A percentile compares a stretch with the other conserved stretches of the same genome.
Evolutionary conservation across 2,888 invertebrate species (phyloP).

Genomic region (Belgica antarctica): DNA sequence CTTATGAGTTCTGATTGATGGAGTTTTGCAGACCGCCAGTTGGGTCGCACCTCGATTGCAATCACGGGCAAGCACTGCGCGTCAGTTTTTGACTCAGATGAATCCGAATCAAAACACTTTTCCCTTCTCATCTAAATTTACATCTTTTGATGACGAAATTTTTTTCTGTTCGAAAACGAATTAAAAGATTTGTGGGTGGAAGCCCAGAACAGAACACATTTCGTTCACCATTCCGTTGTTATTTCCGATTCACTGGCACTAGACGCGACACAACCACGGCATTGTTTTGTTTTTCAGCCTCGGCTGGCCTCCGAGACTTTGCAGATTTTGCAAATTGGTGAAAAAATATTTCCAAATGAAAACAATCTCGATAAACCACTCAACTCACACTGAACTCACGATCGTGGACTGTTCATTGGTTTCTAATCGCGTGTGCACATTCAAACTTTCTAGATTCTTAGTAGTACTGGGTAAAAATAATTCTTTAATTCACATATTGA

Average conservation of each 20-base stretch:
- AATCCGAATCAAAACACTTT: too few relatives aligned
- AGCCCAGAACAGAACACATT: neutral
- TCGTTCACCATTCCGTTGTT: too few relatives aligned
- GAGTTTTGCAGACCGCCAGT: too few relatives aligned
- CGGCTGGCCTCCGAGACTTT: neutral
- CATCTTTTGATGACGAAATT: conserved; percentile 15
- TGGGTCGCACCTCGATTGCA: neutral
- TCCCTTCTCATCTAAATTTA: conserved; percentile 4
- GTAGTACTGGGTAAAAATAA: too few relatives aligned
- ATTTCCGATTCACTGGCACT: too few relatives aligned
- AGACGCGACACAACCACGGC: too few relatives aligned
- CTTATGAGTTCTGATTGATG: too few relatives aligned
- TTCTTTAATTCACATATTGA: neutral
- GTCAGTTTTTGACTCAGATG: neutral
- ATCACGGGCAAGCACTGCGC: neutral
- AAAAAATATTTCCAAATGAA: neutral
- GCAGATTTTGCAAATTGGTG: neutral
- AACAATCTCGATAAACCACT: too few relatives aligned
- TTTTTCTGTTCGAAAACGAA: conserved; percentile 6
- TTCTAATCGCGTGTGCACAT: too few relatives aligned
- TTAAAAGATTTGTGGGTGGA: conserved; percentile 8
- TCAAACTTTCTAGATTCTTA: too few relatives aligned
- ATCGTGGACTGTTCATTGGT: neutral
- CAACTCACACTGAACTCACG: neutral
- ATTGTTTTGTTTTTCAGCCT: too few relatives aligned